Evolutionary conservation across 2,797 vertebrate species (phyloP).

Genomic region (Huso huso): DNA sequence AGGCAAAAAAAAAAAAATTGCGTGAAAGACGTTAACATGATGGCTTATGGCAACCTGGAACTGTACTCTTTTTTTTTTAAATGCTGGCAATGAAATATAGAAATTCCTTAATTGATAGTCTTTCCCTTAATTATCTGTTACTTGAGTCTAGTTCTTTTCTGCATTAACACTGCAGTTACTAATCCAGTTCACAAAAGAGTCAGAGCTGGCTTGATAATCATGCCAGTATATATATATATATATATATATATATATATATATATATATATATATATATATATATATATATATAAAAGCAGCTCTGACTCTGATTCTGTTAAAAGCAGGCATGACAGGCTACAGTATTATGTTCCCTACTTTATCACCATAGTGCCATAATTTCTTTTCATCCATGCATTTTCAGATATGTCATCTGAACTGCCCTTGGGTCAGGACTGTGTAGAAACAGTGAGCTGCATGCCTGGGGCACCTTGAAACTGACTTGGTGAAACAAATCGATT

Average conservation of each 20-base stretch:
- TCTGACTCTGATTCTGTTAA: constrained; percentile 9
- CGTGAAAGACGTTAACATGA: neutral
- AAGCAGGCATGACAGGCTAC: constrained; percentile 20
- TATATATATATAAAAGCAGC: too few species aligned
- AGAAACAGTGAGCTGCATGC: too few species aligned
- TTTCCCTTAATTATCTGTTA: constrained; percentile 23
- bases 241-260: neutral
- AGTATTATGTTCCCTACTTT: constrained; percentile 32
- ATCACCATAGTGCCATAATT: constrained; percentile 26
- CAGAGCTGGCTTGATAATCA: constrained; percentile 50
- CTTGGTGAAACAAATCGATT: neutral
- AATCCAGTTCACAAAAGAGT: constrained; percentile 45
- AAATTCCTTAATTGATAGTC: constrained; percentile 15
- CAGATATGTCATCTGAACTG: neutral
- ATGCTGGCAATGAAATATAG: constrained; percentile 8
- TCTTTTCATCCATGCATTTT: constrained; percentile 17
- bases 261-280: too few species aligned
- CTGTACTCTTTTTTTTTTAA: neutral
- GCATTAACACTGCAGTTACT: constrained; percentile 33
- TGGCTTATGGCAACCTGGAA: neutral
- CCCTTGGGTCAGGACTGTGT: neutral
- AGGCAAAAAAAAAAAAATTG: too few species aligned
- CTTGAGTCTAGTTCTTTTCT: constrained; percentile 18
- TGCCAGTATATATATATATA: constrained; percentile 10
- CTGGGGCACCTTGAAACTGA: neutral